Percentiles rank a stretch among this genome's conserved stretches.
Conservation (phyloP, 2,113 vertebrate species). For the Aegotheles bennettii region DNA sequence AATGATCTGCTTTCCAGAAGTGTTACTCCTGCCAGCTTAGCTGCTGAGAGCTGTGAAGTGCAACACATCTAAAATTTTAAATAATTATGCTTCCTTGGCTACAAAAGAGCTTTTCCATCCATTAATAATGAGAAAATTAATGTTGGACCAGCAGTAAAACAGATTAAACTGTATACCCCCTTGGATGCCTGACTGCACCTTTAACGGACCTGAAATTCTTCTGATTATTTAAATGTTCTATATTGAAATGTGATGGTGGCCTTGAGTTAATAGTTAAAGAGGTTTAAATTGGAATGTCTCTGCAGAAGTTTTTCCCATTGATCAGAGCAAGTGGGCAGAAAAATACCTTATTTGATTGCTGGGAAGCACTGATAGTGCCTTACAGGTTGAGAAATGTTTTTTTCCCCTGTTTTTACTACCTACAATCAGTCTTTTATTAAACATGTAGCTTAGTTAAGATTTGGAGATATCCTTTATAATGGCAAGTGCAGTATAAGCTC, state of each 20-base stretch:
- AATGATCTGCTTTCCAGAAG: constrained; percentile 62
- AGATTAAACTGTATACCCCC: constrained; percentile 78
- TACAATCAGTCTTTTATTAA: background rate
- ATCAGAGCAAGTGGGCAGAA: constrained; percentile 47
- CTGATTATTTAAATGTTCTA: constrained; percentile 70
- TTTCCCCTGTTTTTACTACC: background rate
- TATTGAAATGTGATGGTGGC: constrained; percentile 70
- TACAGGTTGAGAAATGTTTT: background rate
- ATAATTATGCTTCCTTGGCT: constrained; percentile 75
- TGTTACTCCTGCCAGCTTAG: constrained; percentile 48
- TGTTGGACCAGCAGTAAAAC: constrained; percentile 79
- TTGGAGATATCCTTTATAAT: background rate
- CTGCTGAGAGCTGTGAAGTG: constrained; percentile 69
- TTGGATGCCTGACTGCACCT: constrained; percentile 78
- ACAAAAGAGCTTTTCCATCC: constrained; percentile 77
- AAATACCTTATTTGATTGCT: background rate
- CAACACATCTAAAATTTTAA: constrained; percentile 75
- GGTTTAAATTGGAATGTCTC: constrained; percentile 61
- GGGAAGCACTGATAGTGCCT: background rate
- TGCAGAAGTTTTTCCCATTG: constrained; percentile 42
- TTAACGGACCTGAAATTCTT: constrained; percentile 78
- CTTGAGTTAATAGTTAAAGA: constrained; percentile 73
- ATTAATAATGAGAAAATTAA: constrained; percentile 84
- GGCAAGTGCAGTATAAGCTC: background rate
- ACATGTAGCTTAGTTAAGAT: background rate